Percentiles rank a stretch among this genome's conserved stretches.
Conservation (phyloP, 2,888 invertebrate species). For the Heliconius erato region DNA sequence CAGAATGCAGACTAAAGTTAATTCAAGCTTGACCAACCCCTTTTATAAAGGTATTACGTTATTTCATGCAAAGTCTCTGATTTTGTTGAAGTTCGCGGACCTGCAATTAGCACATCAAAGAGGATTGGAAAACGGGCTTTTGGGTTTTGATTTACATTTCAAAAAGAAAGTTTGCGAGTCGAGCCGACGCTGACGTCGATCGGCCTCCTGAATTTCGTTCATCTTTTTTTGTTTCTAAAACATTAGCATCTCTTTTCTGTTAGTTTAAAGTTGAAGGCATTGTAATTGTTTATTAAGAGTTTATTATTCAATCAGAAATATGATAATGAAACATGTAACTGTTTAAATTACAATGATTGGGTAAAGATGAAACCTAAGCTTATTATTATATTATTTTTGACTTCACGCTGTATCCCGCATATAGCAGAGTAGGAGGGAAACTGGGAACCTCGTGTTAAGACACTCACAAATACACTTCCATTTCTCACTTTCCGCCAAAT, state of each 20-base stretch:
- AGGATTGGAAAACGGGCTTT: constrained; percentile 71
- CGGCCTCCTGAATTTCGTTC: constrained; percentile 41
- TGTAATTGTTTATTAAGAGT: not conserved
- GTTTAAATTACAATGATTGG: too few relatives aligned
- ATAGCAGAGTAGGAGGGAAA: too few relatives aligned
- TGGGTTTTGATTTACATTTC: constrained; percentile 81
- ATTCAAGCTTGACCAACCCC: constrained; percentile 22
- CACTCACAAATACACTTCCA: too few relatives aligned
- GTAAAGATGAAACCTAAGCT: too few relatives aligned
- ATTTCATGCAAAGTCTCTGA: constrained; percentile 69
- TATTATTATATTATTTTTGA: too few relatives aligned
- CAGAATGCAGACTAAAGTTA: not conserved
- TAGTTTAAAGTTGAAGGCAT: not conserved
- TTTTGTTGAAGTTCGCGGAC: constrained; percentile 64
- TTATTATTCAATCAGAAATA: not conserved
- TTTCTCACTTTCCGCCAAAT: too few relatives aligned
- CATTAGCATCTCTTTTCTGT: constrained; percentile 25
- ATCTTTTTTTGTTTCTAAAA: constrained; percentile 30
- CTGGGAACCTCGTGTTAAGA: too few relatives aligned
- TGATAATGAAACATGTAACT: too few relatives aligned
- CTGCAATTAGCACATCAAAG: constrained; percentile 83
- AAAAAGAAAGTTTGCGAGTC: constrained; percentile 68
- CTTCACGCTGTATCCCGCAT: too few relatives aligned
- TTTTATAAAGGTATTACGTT: constrained; percentile 29
- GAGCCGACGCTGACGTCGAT: constrained; percentile 56